phyloP scores from a whole-genome alignment of 2,797 vertebrate genomes.

The Antrozous pallidus region DNA sequence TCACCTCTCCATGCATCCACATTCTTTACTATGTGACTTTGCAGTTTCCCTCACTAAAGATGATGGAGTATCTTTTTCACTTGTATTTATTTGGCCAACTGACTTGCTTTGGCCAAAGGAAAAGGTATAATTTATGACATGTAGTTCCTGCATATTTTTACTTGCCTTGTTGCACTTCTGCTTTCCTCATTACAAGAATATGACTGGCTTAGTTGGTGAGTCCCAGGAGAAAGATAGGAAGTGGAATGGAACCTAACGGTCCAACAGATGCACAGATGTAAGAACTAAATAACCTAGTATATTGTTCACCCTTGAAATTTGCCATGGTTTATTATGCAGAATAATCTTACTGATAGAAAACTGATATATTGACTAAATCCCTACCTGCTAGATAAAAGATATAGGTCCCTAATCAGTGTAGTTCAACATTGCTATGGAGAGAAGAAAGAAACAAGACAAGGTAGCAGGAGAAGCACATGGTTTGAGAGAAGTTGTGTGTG shows the following conservation, averaged over 20 bases:
- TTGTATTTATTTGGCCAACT: neutral
- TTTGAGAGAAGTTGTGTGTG: neutral
- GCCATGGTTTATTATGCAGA: neutral
- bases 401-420: neutral
- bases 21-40: neutral
- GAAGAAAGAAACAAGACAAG: neutral
- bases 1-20: neutral
- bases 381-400: neutral
- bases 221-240: neutral
- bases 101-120: neutral
- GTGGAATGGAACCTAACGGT: neutral
- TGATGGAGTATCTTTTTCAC: neutral
- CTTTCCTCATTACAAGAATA: neutral
- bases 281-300: neutral
- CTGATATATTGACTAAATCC: neutral
- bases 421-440: neutral
- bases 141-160: neutral
- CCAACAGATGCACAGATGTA: neutral
- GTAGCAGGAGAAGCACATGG: neutral
- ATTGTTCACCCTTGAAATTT: neutral
- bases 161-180: neutral
- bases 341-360: neutral
- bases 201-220: neutral
- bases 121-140: neutral
- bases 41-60: neutral